Conservation (phyloP, 2,797 vertebrate species). For the Melanotaenia pygmaea region DNA sequence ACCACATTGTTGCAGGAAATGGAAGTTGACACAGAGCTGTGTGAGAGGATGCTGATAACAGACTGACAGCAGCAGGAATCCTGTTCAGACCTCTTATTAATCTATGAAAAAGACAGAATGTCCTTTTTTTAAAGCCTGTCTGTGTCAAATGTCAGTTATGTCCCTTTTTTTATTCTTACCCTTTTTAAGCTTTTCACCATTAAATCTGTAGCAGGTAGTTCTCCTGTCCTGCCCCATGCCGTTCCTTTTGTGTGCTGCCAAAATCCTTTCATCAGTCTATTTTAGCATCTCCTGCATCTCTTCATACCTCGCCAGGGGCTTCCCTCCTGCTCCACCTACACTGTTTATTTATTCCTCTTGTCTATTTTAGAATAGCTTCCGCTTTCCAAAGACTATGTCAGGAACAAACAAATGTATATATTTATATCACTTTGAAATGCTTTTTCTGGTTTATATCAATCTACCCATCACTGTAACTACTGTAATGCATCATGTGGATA, state of each 20-base stretch:
- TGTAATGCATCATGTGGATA: neutral
- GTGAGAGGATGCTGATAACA: constrained; percentile 64
- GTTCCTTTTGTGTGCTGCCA: constrained; percentile 37
- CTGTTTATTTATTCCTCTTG: constrained; percentile 72
- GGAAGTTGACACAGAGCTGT: constrained; percentile 35
- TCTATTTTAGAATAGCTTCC: constrained; percentile 72
- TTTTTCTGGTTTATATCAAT: constrained; percentile 26
- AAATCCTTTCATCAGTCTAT: constrained; percentile 68
- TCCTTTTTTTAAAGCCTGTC: constrained; percentile 10
- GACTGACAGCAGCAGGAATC: constrained; percentile 48
- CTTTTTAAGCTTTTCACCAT: neutral
- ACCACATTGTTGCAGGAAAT: constrained; percentile 52
- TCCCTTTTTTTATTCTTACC: neutral
- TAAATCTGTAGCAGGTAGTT: constrained; percentile 11
- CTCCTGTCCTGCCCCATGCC: constrained; percentile 1
- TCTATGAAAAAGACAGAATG: constrained; percentile 10
- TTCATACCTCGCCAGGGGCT: constrained; percentile 54
- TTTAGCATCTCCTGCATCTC: constrained; percentile 51
- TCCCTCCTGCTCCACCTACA: constrained; percentile 57
- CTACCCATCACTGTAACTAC: constrained; percentile 17
- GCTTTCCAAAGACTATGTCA: constrained; percentile 61
- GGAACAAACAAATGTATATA: constrained; percentile 72
- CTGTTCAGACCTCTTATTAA: constrained; percentile 5
- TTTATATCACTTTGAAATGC: constrained; percentile 28
- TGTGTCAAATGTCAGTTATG: neutral